Evolutionary conservation across 2,113 vertebrate genomes (phyloP), one percentile per base, ranked within the genome.

Genomic region (Mirza zaza): DNA sequence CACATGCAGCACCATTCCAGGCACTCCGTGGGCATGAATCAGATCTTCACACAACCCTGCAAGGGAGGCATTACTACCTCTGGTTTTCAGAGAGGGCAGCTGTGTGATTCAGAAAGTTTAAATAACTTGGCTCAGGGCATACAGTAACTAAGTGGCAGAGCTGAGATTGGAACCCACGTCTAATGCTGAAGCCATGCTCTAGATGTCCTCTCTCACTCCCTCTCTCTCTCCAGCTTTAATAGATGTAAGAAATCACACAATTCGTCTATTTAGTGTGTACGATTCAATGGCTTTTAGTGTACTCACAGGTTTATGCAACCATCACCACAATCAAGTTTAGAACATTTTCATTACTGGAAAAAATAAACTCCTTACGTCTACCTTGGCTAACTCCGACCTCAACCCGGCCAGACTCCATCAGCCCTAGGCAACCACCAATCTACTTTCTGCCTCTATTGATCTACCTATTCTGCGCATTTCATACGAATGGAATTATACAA

Each of bases 1-100:
- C 9, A 21, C 1, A 0, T 0, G 20, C 11, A 12, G 57, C 2
- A 0, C 6, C 2, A 6, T 61, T 27, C 3, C 34, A 48, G 48
- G 71, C 18, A 11, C 39, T 10, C 48, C 0, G 29, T 12, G 55
- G 63, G 17, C 5, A 0, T 7, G 8, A 27, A 29, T 6, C 1
- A 0, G 48, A 42, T 12, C 20, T 34, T 42, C 21, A 48, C 17
- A 3, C 36, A 14, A 5, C 6, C 29, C 55, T 6, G 17, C 63
- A 48, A 29, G 45, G 52, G 63, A 91, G 29, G 67, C 15, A 3
- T 4, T 2, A 3, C 21, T 13, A 15, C 39, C 75, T 39, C 48
- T 67, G 68, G 27, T 48, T 86, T 77, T 76, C 32, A 50, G 67
- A 65, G 17, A 87, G 39, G 32, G 20, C 42, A 21, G 42, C 7